Conservation (phyloP, 2,888 invertebrate species). For the Acleris emargana region DNA sequence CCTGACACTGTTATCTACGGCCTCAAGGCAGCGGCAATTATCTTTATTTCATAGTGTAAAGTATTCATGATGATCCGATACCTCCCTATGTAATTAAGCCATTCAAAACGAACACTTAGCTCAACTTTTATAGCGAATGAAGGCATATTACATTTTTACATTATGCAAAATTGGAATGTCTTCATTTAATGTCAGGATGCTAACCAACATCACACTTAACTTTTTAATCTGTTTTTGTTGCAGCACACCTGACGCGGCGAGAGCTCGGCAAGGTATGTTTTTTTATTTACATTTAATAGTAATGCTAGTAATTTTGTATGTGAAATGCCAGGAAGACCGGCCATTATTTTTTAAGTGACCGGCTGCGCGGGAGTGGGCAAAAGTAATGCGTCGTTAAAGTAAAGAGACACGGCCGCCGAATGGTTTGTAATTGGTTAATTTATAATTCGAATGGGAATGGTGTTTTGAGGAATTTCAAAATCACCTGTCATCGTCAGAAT, state of each 20-base stretch:
- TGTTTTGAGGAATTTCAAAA: too few species aligned
- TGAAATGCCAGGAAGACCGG: constrained; percentile 1
- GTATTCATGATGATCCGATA: neutral
- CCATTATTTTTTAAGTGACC: constrained; percentile 6
- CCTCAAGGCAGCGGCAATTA: too few species aligned
- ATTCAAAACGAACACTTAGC: constrained; percentile 12
- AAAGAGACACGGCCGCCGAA: too few species aligned
- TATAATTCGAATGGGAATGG: too few species aligned
- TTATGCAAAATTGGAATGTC: constrained; percentile 21
- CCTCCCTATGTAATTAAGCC: constrained; percentile 11
- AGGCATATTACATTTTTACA: constrained; percentile 19
- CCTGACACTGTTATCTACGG: too few species aligned
- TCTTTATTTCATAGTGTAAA: neutral
- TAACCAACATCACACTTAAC: constrained; percentile 18
- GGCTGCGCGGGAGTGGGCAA: neutral
- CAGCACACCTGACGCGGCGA: constrained; percentile 47
- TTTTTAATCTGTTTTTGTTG: constrained; percentile 42
- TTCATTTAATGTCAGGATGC: constrained; percentile 16
- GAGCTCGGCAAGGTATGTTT: constrained; percentile 50
- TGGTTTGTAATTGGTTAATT: too few species aligned
- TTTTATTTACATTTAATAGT: constrained; percentile 16
- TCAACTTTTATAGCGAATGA: constrained; percentile 5
- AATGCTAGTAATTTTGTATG: constrained; percentile 5
- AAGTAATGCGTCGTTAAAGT: neutral
- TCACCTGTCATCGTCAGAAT: too few species aligned